Evolutionary conservation across 2,888 invertebrate species (phyloP).

Genomic region (Stenotaenia linearis): DNA sequence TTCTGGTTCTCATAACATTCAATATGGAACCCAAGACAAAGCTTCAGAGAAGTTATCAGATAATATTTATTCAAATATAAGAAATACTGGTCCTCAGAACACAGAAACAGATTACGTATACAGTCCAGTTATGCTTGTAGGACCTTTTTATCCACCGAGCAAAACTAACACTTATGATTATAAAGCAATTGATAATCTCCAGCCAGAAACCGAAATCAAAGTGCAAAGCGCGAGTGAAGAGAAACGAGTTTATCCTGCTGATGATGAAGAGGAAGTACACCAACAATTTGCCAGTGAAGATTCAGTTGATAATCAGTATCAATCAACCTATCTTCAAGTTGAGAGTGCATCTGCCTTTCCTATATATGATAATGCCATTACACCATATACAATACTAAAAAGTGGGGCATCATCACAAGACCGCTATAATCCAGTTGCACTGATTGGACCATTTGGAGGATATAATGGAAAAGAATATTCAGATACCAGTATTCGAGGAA

Average conservation of each 20-base stretch:
- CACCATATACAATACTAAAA: background rate
- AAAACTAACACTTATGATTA: background rate
- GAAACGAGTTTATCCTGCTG: background rate
- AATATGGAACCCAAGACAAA: background rate
- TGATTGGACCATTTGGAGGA: slow-evolving; percentile 19
- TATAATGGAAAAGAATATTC: background rate
- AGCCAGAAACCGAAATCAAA: background rate
- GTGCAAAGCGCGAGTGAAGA: background rate
- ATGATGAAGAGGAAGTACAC: background rate
- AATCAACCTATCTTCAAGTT: background rate
- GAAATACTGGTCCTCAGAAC: background rate
- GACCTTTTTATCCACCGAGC: slow-evolving; percentile 12
- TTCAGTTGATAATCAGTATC: background rate
- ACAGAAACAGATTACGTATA: background rate
- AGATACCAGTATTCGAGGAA: background rate
- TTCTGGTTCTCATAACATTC: no score
- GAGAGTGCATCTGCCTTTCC: background rate
- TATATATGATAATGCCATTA: background rate
- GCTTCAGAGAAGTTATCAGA: background rate
- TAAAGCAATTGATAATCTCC: background rate
- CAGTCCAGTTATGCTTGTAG: slow-evolving; percentile 21
- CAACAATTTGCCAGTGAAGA: background rate
- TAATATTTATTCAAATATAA: background rate
- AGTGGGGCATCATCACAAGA: background rate
- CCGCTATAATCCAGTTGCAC: background rate